phyloP scores from a whole-genome alignment of 2,888 invertebrate genomes.

The Tillus elongatus region DNA sequence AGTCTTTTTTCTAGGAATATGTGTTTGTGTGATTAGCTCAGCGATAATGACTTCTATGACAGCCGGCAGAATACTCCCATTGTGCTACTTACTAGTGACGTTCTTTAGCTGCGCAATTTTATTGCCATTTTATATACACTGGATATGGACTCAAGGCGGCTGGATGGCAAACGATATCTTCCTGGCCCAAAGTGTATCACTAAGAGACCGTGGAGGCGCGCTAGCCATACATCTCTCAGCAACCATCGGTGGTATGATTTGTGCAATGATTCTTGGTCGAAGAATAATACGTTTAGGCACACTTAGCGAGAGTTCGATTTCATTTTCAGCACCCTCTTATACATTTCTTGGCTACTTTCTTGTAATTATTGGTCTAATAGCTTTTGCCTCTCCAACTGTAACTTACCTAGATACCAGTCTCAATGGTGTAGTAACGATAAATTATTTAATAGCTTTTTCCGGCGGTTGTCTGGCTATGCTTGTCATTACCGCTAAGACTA shows the following conservation, averaged over 20 bases:
- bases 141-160: constrained; percentile 35
- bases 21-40: too few species aligned
- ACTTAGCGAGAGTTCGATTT: too few species aligned
- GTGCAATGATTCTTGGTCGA: constrained; percentile 31
- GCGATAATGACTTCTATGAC: too few species aligned
- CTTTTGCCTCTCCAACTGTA: too few species aligned
- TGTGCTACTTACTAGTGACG: too few species aligned
- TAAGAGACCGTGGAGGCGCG: constrained; percentile 34
- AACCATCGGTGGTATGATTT: constrained; percentile 31
- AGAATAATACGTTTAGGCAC: background rate
- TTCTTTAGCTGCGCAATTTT: constrained; percentile 28
- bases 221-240: constrained; percentile 33
- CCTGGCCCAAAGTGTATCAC: constrained; percentile 22
- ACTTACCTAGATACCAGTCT: too few species aligned
- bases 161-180: constrained; percentile 32
- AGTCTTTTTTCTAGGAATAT: too few species aligned
- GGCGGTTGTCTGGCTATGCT: constrained; percentile 22
- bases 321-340: too few species aligned
- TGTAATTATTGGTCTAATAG: too few species aligned
- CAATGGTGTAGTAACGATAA: constrained; percentile 21
- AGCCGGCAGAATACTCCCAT: too few species aligned
- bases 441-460: constrained; percentile 22
- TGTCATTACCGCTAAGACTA: too few species aligned
- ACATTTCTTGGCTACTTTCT: too few species aligned
- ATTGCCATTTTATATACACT: constrained; percentile 36